Evolutionary conservation across 2,797 vertebrate genomes (phyloP).

Genomic region (Todus mexicanus): DNA sequence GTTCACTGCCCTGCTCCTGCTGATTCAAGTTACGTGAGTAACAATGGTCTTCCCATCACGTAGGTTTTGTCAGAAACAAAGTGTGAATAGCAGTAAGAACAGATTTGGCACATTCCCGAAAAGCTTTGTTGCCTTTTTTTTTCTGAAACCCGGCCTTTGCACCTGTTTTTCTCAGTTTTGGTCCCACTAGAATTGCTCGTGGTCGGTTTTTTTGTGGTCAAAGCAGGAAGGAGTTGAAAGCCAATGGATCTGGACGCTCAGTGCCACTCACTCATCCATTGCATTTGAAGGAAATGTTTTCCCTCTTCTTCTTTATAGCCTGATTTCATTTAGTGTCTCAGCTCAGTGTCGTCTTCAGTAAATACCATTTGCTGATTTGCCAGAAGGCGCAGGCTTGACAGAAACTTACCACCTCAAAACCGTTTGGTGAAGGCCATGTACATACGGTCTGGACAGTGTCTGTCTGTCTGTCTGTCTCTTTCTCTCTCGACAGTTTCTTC

Average conservation of each 20-base stretch:
- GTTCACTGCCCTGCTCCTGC: neutral
- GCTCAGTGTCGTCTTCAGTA: neutral
- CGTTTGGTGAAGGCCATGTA: conserved; percentile 30
- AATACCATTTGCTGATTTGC: neutral
- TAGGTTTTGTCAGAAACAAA: neutral
- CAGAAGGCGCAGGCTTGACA: neutral
- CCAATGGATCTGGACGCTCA: neutral
- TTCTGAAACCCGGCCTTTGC: neutral
- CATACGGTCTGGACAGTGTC: neutral
- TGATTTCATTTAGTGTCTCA: neutral
- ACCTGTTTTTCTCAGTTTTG: neutral
- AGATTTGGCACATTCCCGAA: neutral
- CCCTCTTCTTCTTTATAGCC: neutral
- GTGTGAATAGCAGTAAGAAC: neutral
- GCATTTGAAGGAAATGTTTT: conserved; percentile 6
- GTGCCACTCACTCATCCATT: neutral
- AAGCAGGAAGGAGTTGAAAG: conserved; percentile 21
- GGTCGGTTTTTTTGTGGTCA: neutral
- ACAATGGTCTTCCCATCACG: neutral
- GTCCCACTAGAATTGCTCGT: neutral
- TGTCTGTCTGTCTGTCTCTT: conserved; percentile 24
- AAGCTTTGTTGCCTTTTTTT: neutral
- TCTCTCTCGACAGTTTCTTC: conserved; percentile 46
- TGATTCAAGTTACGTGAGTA: neutral
- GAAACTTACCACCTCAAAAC: neutral